Percentiles rank a stretch among this genome's conserved stretches.
phyloP scores from a whole-genome alignment of 1,140 invertebrate genomes.

The Pemphigus obesinymphae region DNA sequence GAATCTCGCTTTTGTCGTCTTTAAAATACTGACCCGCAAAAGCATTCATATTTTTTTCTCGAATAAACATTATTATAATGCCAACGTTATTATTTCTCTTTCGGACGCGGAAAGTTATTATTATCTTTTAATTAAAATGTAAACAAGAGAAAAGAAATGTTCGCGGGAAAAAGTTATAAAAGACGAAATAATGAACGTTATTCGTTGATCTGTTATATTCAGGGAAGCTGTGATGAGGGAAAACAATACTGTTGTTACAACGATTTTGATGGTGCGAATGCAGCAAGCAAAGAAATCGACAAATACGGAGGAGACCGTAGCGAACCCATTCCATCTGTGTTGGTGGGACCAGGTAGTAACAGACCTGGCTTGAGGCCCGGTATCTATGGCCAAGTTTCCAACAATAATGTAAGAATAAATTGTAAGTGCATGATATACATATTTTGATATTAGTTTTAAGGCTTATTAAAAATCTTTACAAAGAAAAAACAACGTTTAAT shows the following conservation, averaged over 20 bases:
- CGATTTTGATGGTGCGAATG: conserved; percentile 23
- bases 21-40: background rate
- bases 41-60: background rate
- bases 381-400: conserved; percentile 28
- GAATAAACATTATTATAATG: background rate
- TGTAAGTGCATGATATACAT: conserved; percentile 32
- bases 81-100: too few relatives aligned
- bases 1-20: background rate
- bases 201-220: too few relatives aligned
- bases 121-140: too few relatives aligned
- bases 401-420: conserved; percentile 34
- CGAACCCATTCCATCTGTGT: conserved; percentile 13
- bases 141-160: background rate
- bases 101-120: too few relatives aligned
- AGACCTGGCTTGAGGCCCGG: conserved; percentile 27
- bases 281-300: conserved; percentile 19
- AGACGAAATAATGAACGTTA: background rate
- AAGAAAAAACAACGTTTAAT: background rate
- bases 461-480: background rate
- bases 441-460: conserved; percentile 2
- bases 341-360: conserved; percentile 5
- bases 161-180: background rate
- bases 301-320: conserved; percentile 29
- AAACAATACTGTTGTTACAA: conserved; percentile 43
- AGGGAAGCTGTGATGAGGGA: conserved; percentile 43